Evolutionary conservation across 2,113 vertebrate species (phyloP).

Genomic region (Tonatia bakeri): DNA sequence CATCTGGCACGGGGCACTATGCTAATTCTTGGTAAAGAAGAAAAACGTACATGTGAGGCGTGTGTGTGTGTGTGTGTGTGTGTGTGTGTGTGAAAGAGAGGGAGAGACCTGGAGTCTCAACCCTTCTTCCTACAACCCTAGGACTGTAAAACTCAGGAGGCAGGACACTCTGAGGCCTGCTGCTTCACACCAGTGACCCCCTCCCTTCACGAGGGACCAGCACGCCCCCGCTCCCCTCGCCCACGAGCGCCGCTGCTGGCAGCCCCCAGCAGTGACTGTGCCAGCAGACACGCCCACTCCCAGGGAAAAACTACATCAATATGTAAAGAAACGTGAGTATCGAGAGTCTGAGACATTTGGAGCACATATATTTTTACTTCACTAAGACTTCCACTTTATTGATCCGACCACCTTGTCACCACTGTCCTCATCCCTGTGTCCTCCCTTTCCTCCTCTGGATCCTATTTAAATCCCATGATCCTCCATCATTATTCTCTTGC

Average conservation of each 20-base stretch:
- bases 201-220: background rate
- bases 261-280: background rate
- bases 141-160: background rate
- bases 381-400: background rate
- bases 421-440: background rate
- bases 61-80: background rate
- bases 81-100: background rate
- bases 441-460: background rate
- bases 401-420: background rate
- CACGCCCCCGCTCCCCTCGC: no score
- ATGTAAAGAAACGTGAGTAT: conserved; percentile 16
- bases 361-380: background rate
- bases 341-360: background rate
- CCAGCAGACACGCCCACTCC: background rate
- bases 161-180: background rate
- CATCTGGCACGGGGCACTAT: background rate
- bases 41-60: background rate
- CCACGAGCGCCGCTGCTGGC: background rate
- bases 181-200: background rate
- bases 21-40: background rate
- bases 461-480: background rate
- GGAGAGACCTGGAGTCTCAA: background rate
- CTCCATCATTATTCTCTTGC: background rate
- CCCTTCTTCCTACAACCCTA: background rate
- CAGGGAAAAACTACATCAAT: background rate